Base-by-base conservation (phyloP, 2,797 vertebrate species). In the Acanthornis magna region DNA sequence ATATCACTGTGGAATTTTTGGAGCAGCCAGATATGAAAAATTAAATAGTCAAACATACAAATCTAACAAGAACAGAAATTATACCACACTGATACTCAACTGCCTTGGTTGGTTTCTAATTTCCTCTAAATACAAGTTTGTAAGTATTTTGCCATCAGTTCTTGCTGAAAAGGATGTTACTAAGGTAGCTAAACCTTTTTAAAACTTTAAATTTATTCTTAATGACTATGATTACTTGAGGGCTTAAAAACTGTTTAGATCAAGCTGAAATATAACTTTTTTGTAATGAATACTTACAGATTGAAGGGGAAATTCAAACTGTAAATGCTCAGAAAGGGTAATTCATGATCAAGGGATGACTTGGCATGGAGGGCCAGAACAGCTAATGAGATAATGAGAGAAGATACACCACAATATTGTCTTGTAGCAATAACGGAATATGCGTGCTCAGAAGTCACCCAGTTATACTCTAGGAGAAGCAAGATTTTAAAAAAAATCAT, bases 361-460 rank as follows among this genome's bases (percentile, higher is more conserved):
- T 73, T 61, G 11, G 7, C 19, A 29, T 9, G 12, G 8, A 47
- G n/a, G 11, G 19, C 34, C 29, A 32, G 40, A 55, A 55, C 0
- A 1, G 3, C 4, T 72, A 43, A 40, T 12, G 16, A 72, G 32
- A 67, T 32, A 11, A 43, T 16, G 14, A 76, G 7, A 50, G 36
- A 53, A 67, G 48, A n/a, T 63, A 54, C 7, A 36, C 16, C 19
- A 50, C 22, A 40, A 18, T 22, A n/a, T 53, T 80, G 19, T 45
- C 25, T 5, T 54, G 25, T 25, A 63, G 11, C 19, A 50, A 1
- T 34, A 67, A 43, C 12, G 5, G 18, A 42, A 34, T 32, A 5
- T 13, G 16, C 23, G 6, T 70, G 7, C 21, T 45, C 36, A 55
- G 13, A 4, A 4, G 3, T 22, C 30, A 57, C 2, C 1, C 3